Percentiles rank a stretch among this genome's conserved stretches.
phyloP scores from a whole-genome alignment of 2,888 invertebrate genomes.

The Erannis defoliaria region DNA sequence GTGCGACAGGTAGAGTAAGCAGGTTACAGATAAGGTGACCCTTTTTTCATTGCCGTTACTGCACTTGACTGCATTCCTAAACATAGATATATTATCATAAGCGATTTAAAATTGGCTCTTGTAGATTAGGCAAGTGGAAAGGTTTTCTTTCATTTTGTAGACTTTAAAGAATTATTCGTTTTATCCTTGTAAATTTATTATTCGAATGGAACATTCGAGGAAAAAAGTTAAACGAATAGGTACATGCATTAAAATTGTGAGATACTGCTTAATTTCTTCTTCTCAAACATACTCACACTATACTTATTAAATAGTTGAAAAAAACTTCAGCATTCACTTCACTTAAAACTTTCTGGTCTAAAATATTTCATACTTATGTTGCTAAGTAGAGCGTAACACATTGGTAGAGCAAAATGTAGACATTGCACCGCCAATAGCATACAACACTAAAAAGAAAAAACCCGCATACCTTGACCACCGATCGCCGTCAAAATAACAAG shows the following conservation, averaged over 20 bases:
- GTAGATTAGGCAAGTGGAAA: constrained; percentile 33
- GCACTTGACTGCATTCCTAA: constrained; percentile 39
- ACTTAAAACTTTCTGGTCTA: neutral
- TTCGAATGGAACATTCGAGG: neutral
- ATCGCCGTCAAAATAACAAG: constrained; percentile 64
- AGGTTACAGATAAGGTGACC: constrained; percentile 40
- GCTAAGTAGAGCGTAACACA: constrained; percentile 24
- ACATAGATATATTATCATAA: constrained; percentile 2
- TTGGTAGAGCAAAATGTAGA: constrained; percentile 20
- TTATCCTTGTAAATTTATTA: neutral
- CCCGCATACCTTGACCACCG: constrained; percentile 68
- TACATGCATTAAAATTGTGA: no score
- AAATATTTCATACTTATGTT: constrained; percentile 12
- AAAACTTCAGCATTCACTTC: neutral
- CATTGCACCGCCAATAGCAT: constrained; percentile 10
- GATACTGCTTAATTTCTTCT: no score
- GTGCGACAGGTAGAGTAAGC: constrained; percentile 41
- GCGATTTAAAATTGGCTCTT: constrained; percentile 12
- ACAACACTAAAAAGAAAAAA: constrained; percentile 28
- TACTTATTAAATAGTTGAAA: no score
- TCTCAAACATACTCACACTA: no score
- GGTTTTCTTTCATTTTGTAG: constrained; percentile 23
- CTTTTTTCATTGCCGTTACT: constrained; percentile 26
- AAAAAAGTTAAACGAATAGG: neutral
- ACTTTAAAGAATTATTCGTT: neutral